phyloP scores from a whole-genome alignment of 2,888 invertebrate genomes.

The Troides aeacus region DNA sequence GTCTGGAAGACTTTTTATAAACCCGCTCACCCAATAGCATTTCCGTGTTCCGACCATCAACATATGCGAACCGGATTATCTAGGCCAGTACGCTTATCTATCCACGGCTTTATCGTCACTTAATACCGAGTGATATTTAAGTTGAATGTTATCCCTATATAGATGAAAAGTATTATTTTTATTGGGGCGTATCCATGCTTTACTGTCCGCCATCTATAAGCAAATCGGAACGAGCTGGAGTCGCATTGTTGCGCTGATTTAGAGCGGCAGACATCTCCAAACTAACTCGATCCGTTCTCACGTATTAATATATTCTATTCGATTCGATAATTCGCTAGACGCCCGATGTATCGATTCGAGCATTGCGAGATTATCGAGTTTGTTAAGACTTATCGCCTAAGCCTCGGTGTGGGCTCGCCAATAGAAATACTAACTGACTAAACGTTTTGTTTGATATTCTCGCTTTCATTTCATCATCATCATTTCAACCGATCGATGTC shows the following conservation, averaged over 20 bases:
- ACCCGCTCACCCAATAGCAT: no score
- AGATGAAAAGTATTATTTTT: not conserved
- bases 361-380: conserved; percentile 49
- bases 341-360: conserved; percentile 74
- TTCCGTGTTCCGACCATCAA: no score
- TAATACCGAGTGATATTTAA: no score
- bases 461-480: not conserved
- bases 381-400: conserved; percentile 34
- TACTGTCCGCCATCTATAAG: conserved; percentile 55
- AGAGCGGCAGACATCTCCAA: conserved; percentile 74
- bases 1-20: no score
- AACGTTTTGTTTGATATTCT: not conserved
- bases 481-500: not conserved
- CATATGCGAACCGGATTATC: no score
- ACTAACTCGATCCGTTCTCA: conserved; percentile 72
- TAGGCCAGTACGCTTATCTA: no score
- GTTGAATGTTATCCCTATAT: no score
- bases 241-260: conserved; percentile 74
- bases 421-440: not conserved
- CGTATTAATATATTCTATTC: conserved; percentile 79
- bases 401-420: conserved; percentile 27
- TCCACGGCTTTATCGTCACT: no score
- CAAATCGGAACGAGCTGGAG: conserved; percentile 69
- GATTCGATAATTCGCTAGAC: conserved; percentile 68
- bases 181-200: conserved; percentile 44